Conservation (phyloP, 2,113 vertebrate species). For the Eptesicus fuscus region DNA sequence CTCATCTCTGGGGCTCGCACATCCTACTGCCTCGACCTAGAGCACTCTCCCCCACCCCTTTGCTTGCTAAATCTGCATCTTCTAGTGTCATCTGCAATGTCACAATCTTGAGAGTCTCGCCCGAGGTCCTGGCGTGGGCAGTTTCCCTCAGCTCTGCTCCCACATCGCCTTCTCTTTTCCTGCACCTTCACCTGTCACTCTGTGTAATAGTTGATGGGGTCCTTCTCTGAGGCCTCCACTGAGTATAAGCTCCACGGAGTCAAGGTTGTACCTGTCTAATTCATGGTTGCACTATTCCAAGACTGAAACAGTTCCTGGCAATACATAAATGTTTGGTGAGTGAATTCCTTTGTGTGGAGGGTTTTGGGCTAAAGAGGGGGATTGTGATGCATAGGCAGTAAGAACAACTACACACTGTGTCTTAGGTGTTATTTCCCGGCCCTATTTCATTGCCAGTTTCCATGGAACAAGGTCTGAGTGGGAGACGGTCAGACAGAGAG, state of each 20-base stretch:
- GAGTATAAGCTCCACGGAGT: neutral
- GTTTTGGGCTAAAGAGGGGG: neutral
- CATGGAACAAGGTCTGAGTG: neutral
- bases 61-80: neutral
- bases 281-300: no score
- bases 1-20: neutral
- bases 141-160: neutral
- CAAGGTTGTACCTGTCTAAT: neutral
- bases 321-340: neutral
- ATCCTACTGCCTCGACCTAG: neutral
- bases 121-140: neutral
- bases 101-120: neutral
- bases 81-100: neutral
- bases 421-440: no score
- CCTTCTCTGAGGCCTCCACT: neutral
- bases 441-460: neutral
- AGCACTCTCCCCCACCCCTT: rapidly evolving
- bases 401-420: neutral
- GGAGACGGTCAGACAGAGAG: neutral
- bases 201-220: neutral
- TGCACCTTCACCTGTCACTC: neutral
- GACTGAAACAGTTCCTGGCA: neutral
- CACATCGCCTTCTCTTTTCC: neutral
- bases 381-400: neutral
- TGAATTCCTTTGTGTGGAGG: neutral